phyloP scores from a whole-genome alignment of 2,113 vertebrate species.

The Butastur rufipennis region DNA sequence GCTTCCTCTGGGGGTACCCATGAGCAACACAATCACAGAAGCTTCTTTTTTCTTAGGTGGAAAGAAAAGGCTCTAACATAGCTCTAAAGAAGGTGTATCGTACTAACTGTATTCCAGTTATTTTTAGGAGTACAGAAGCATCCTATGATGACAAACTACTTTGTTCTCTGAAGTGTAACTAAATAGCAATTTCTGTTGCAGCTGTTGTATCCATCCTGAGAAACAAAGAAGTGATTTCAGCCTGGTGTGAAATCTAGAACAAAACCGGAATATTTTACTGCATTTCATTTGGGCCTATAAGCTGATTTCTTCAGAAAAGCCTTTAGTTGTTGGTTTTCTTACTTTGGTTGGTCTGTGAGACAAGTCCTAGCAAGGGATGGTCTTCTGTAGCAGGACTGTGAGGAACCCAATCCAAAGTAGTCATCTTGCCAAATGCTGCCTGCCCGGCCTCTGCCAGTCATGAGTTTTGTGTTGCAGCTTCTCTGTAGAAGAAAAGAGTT shows the following conservation, averaged over 20 bases:
- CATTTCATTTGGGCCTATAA: background rate
- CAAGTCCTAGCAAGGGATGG: background rate
- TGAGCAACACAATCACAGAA: background rate
- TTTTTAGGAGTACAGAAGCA: background rate
- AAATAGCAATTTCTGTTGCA: background rate
- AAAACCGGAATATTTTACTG: background rate
- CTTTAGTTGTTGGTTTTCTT: background rate
- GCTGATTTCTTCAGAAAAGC: background rate
- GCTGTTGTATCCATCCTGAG: background rate
- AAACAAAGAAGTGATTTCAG: background rate
- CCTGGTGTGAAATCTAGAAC: background rate
- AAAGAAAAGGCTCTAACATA: background rate
- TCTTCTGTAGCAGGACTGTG: background rate
- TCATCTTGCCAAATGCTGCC: background rate
- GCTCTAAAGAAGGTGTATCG: fast-evolving
- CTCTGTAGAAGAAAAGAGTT: background rate
- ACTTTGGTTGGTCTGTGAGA: background rate
- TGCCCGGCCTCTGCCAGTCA: background rate
- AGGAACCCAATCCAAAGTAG: background rate
- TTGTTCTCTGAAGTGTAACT: background rate
- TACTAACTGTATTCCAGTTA: background rate
- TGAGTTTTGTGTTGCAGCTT: background rate
- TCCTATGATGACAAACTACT: background rate
- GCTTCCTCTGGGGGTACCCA: background rate
- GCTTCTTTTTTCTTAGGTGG: background rate